phyloP scores from a whole-genome alignment of 1,140 invertebrate species.

The Dreissena rostriformis region DNA sequence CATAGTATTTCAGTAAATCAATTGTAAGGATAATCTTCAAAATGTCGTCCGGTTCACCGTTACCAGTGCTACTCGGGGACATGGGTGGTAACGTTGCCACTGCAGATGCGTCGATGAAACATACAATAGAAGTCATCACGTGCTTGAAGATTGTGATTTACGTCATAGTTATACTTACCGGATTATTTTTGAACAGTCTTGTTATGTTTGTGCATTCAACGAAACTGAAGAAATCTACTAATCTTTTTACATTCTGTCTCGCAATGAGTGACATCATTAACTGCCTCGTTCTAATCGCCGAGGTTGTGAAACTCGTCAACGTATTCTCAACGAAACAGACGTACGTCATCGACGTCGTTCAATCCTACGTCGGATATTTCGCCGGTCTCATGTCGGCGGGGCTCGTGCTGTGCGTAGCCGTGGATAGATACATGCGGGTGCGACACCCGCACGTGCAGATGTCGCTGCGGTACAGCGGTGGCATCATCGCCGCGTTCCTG shows the following conservation, averaged over 20 bases:
- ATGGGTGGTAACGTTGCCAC: too few relatives aligned
- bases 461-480: not conserved
- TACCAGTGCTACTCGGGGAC: too few relatives aligned
- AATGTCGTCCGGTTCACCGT: too few relatives aligned
- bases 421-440: conserved; percentile 15
- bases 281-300: conserved; percentile 2
- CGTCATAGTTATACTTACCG: not conserved
- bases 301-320: not conserved
- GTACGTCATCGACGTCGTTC: not conserved
- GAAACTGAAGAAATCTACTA: conserved; percentile 33
- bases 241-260: conserved; percentile 13
- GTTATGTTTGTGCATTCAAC: conserved; percentile 16
- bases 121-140: too few relatives aligned
- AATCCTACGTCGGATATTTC: not conserved
- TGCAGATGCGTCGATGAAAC: too few relatives aligned
- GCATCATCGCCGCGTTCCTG: not conserved
- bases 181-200: conserved; percentile 19
- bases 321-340: not conserved
- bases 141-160: conserved; percentile 2
- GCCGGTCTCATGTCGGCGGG: conserved; percentile 5
- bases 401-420: conserved; percentile 9
- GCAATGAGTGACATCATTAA: conserved; percentile 20
- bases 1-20: too few relatives aligned
- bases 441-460: not conserved
- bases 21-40: too few relatives aligned